A percentile compares a stretch with the other conserved stretches of the same genome.
phyloP scores from a whole-genome alignment of 2,113 vertebrate genomes.

The Hoplias malabaricus region DNA sequence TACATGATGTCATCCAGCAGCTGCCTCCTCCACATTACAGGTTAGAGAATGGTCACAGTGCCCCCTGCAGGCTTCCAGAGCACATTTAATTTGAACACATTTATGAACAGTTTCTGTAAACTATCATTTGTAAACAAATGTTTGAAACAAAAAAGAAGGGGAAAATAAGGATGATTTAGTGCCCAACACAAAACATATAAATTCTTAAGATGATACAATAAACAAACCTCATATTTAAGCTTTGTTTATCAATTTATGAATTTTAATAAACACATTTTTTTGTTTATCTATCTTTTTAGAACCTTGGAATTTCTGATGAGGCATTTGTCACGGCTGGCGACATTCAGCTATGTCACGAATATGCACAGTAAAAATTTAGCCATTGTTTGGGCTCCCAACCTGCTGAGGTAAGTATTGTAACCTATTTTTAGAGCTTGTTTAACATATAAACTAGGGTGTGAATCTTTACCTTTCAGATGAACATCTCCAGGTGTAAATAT shows the following conservation, averaged over 20 bases:
- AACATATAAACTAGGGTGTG: background rate
- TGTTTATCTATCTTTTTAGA: slow-evolving; percentile 68
- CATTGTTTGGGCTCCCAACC: slow-evolving; percentile 97
- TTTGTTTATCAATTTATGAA: background rate
- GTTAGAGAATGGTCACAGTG: slow-evolving; percentile 67
- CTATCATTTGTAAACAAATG: background rate
- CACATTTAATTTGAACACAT: background rate
- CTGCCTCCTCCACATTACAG: slow-evolving; percentile 97
- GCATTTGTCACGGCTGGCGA: slow-evolving; percentile 88
- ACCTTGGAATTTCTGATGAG: slow-evolving; percentile 98
- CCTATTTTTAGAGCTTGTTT: background rate
- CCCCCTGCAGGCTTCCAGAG: slow-evolving; percentile 46
- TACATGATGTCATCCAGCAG: slow-evolving; percentile 97
- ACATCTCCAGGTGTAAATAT: too few species aligned
- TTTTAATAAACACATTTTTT: too few species aligned
- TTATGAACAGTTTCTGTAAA: background rate
- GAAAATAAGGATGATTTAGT: background rate
- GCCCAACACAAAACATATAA: background rate
- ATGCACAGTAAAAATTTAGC: slow-evolving; percentile 98
- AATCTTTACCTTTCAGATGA: too few species aligned
- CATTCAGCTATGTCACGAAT: slow-evolving; percentile 97
- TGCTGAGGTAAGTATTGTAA: slow-evolving; percentile 79
- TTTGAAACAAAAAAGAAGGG: background rate
- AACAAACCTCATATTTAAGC: too few species aligned
- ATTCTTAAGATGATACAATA: too few species aligned